Evolutionary conservation across 2,888 invertebrate genomes (phyloP).

Genomic region (Temnothorax ravouxi): DNA sequence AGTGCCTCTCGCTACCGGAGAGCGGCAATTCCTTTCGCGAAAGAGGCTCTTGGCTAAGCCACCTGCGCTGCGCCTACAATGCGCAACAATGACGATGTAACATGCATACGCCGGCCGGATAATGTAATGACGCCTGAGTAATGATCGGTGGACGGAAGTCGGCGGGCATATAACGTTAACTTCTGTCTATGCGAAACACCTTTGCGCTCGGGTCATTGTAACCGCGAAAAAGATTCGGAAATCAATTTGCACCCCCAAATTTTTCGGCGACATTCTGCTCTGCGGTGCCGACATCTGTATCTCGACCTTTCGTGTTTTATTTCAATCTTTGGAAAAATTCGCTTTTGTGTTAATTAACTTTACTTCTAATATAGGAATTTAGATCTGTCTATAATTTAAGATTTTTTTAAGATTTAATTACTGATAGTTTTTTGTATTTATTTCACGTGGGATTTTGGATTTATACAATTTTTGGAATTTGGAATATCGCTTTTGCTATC

Average conservation of each 20-base stretch:
- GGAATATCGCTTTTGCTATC: neutral
- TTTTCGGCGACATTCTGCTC: neutral
- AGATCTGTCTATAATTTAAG: neutral
- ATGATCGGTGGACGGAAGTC: slow-evolving; percentile 41
- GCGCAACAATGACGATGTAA: slow-evolving; percentile 39
- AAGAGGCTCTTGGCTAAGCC: slow-evolving; percentile 9
- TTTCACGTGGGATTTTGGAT: neutral
- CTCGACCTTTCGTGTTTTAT: neutral
- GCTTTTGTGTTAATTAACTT: neutral
- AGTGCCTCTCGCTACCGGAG: slow-evolving; percentile 16
- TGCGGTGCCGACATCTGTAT: neutral
- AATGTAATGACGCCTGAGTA: slow-evolving; percentile 31
- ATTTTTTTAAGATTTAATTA: neutral
- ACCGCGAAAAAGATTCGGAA: neutral
- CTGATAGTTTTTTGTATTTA: neutral
- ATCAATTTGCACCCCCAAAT: neutral
- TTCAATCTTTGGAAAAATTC: neutral
- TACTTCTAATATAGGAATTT: neutral
- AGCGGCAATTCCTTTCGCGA: neutral
- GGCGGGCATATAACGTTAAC: neutral
- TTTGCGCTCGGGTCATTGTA: neutral
- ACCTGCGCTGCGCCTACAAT: slow-evolving; percentile 34
- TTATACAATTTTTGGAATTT: neutral
- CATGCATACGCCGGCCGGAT: slow-evolving; percentile 15
- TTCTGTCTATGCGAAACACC: neutral